These are phyloP conservation scores for Brachionus rotundiformis DNA, from an alignment of 1,140 invertebrate genomes.

Conservation along the genomic window DNA sequence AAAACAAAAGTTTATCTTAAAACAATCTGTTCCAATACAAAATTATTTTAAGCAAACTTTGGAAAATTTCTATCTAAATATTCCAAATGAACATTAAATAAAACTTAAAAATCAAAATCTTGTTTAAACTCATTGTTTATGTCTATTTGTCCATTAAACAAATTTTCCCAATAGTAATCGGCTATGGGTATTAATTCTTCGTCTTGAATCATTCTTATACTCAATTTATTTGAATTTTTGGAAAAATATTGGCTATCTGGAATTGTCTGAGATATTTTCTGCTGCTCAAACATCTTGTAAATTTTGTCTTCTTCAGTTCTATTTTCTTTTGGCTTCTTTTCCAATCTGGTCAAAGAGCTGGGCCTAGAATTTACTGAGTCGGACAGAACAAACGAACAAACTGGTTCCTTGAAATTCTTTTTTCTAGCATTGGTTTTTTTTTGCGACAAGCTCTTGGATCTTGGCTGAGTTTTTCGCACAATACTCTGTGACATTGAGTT, in stretches of 20 bases:
- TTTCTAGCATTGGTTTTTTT: not conserved
- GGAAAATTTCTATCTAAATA: constrained; percentile 32
- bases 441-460: constrained; percentile 5
- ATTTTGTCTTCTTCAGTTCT: not conserved
- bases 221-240: not conserved
- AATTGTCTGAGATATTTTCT: not conserved
- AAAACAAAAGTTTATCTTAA: constrained; percentile 30
- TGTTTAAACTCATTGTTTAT: constrained; percentile 2
- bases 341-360: not conserved
- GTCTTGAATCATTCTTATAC: constrained; percentile 15
- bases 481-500: constrained; percentile 2
- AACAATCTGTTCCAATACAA: constrained; percentile 5
- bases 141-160: constrained; percentile 25
- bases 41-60: constrained; percentile 45
- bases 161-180: not conserved
- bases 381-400: not conserved
- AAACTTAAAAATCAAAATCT: constrained; percentile 47
- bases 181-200: not conserved
- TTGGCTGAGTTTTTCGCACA: not conserved
- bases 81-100: not conserved
- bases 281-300: not conserved
- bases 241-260: not conserved
- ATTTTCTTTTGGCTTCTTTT: not conserved
- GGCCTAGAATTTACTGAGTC: not conserved
- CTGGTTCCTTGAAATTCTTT: constrained; percentile 4